Conservation (phyloP, 2,888 invertebrate species). For the Ectobius pallidus region DNA sequence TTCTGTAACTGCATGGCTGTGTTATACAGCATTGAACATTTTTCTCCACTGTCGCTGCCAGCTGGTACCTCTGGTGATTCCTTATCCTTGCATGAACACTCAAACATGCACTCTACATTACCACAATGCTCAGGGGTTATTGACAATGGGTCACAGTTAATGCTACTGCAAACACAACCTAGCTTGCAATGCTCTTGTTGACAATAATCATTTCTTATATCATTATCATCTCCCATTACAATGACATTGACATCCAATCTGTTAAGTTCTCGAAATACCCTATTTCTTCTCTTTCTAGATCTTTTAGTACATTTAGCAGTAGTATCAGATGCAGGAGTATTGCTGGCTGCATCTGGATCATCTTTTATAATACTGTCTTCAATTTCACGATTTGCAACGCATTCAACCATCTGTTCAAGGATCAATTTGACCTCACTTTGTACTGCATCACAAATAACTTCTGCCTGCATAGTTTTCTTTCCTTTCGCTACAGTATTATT, state of each 20-base stretch:
- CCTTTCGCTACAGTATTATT: too few species aligned
- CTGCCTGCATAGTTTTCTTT: too few species aligned
- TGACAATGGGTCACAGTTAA: slow-evolving; percentile 51
- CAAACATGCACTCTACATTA: slow-evolving; percentile 64
- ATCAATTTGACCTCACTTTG: slow-evolving; percentile 49
- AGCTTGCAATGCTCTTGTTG: slow-evolving; percentile 59
- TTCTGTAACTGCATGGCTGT: slow-evolving; percentile 58
- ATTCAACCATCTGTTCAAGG: slow-evolving; percentile 61
- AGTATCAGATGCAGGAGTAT: slow-evolving; percentile 38
- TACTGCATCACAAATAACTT: neutral
- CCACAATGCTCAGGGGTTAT: slow-evolving; percentile 66
- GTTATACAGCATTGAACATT: slow-evolving; percentile 36
- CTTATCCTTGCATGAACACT: slow-evolving; percentile 56
- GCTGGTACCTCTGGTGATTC: slow-evolving; percentile 20
- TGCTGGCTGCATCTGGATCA: slow-evolving; percentile 47
- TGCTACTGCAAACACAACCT: slow-evolving; percentile 71
- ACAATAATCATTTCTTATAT: neutral
- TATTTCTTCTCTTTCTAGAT: slow-evolving; percentile 52
- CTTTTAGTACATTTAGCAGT: too few species aligned
- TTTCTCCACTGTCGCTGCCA: neutral
- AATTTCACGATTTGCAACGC: slow-evolving; percentile 65
- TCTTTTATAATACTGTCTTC: slow-evolving; percentile 61
- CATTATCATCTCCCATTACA: slow-evolving; percentile 30
- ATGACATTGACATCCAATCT: slow-evolving; percentile 65
- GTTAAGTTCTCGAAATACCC: slow-evolving; percentile 58